phyloP scores from a whole-genome alignment of 2,888 invertebrate genomes.

The Nephrotoma appendiculata region DNA sequence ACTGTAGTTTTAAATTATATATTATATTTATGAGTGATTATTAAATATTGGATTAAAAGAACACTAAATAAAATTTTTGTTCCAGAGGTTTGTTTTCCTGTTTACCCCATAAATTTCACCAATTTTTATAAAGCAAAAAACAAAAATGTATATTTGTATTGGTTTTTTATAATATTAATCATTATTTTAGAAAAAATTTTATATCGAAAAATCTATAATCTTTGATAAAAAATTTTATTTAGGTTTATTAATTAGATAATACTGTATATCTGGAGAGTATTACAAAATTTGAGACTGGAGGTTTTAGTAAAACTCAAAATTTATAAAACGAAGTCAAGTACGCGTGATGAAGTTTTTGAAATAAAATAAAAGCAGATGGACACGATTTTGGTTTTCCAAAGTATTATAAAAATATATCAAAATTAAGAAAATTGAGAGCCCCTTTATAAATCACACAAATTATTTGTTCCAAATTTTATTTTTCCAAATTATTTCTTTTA shows the following conservation, averaged over 20 bases:
- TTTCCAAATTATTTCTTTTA: too few species aligned
- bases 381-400: constrained; percentile 2
- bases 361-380: not conserved
- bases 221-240: not conserved
- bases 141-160: not conserved
- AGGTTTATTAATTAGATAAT: not conserved
- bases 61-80: not conserved
- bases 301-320: not conserved
- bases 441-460: not conserved
- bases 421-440: not conserved
- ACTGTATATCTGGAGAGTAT: not conserved
- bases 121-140: not conserved
- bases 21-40: not conserved
- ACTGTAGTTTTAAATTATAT: not conserved
- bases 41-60: not conserved
- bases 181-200: not conserved
- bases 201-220: not conserved
- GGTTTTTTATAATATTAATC: not conserved
- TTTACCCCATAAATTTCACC: not conserved
- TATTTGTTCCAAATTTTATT: not conserved
- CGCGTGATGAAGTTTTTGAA: not conserved
- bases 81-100: not conserved
- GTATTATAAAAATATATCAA: not conserved
- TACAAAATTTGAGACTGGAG: not conserved
- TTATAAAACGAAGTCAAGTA: not conserved